Conservation (phyloP, 2,888 invertebrate genomes). For the Megamerina dolium region DNA sequence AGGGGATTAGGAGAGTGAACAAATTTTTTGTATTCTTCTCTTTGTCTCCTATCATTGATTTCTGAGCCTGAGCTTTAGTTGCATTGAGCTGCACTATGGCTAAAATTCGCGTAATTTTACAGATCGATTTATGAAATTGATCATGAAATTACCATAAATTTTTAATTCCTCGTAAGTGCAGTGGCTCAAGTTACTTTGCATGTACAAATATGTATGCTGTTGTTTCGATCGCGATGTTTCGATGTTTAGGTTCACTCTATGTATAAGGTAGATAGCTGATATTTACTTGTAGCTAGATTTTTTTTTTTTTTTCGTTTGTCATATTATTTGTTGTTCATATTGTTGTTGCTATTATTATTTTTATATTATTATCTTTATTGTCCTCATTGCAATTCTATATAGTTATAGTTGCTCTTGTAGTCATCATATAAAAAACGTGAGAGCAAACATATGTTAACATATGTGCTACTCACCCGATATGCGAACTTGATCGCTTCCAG, state of each 20-base stretch:
- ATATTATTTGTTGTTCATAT: neutral
- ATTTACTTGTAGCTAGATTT: too few relatives aligned
- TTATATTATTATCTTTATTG: neutral
- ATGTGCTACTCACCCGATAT: slow-evolving; percentile 9
- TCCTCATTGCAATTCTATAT: neutral
- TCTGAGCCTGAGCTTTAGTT: too few relatives aligned
- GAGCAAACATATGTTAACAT: slow-evolving; percentile 26
- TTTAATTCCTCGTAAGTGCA: slow-evolving; percentile 13
- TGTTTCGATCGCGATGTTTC: neutral
- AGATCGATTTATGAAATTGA: slow-evolving; percentile 36
- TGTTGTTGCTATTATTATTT: neutral
- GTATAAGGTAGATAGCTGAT: too few relatives aligned
- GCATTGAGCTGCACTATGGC: too few relatives aligned
- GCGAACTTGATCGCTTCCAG: neutral
- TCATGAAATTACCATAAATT: slow-evolving; percentile 36
- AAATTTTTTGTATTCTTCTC: too few relatives aligned
- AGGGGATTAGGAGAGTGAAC: too few relatives aligned
- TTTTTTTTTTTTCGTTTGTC: too few relatives aligned
- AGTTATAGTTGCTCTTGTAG: slow-evolving; percentile 9
- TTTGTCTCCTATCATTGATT: too few relatives aligned
- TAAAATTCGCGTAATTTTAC: too few relatives aligned
- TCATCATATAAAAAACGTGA: slow-evolving; percentile 22
- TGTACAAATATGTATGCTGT: neutral
- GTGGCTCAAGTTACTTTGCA: neutral
- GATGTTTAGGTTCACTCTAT: neutral